Evolutionary conservation across 2,888 invertebrate species (phyloP), one percentile per base, ranked within the genome.

Genomic region (Dicyrtoma fusca): DNA sequence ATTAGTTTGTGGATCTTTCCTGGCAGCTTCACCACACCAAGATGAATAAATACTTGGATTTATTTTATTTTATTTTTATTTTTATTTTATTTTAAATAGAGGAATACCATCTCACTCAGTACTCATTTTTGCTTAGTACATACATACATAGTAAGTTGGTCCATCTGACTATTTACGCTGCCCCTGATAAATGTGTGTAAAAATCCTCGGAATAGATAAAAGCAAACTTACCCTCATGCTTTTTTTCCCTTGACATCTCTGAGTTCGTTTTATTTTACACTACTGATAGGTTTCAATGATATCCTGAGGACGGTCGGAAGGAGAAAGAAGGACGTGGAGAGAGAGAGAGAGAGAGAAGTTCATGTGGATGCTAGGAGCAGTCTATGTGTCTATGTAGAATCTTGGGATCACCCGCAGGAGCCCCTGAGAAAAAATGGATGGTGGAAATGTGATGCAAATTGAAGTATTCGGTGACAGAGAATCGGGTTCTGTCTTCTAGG

Each of bases 381-480:
- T 55, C n/a, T n/a, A n/a, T n/a, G n/a, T n/a, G n/a, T n/a, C n/a
- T n/a, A n/a, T 23, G 3, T 55, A 14, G 10, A 55, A 53, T 53
- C 44, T 45, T 45, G 44, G 51, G 25, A 66, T 66, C 53, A 42
- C 34, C 34, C 49, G 57, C 53, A 72, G 23, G 47, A 69, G 25
- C 61, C 51, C 51, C 53, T 42, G 49, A 62, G 59, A 69, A 51
- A 68, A 63, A 73, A 63, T 71, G 59, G 63, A 69, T 74, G 62
- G 63, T 57, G 59, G 71, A 71, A 75, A 75, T 75, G 75, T 72
- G 72, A 75, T 73, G 72, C 72, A 74, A 74, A 74, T 74, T 74
- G 74, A 72, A 74, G 74, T 55, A 55, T 72, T 74, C 69, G 65
- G 72, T 74, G 72, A 74, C 71, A 72, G 72, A 65, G 69, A 74